Evolutionary conservation across 2,797 vertebrate species (phyloP).

Genomic region (Lycodopsis pacificus): DNA sequence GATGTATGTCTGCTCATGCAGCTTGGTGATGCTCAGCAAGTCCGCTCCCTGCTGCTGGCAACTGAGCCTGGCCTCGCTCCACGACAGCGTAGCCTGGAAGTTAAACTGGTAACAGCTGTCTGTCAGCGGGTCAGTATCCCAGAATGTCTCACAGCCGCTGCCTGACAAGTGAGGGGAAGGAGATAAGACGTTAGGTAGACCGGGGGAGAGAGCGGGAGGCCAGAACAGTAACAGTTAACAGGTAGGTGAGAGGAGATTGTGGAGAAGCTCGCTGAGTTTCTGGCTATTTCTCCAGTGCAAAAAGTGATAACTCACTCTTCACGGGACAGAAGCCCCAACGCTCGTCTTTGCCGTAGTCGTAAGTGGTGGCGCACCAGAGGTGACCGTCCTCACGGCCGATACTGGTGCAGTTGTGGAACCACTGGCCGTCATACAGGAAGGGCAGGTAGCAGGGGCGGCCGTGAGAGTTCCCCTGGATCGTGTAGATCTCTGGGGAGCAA

Average conservation of each 20-base stretch:
- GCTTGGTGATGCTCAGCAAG: slow-evolving; percentile 95
- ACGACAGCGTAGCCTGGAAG: slow-evolving; percentile 94
- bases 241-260: background rate
- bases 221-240: background rate
- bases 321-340: slow-evolving; percentile 98
- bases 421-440: slow-evolving; percentile 95
- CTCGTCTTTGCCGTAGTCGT: slow-evolving; percentile 94
- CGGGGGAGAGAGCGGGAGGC: background rate
- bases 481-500: slow-evolving; percentile 91
- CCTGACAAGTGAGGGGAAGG: slow-evolving; percentile 77
- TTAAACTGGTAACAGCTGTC: slow-evolving; percentile 99
- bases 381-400: slow-evolving; percentile 94
- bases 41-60: slow-evolving; percentile 96
- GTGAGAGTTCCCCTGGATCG: slow-evolving; percentile 96
- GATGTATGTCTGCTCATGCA: slow-evolving; percentile 98
- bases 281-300: background rate
- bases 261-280: background rate
- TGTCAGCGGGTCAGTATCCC: slow-evolving; percentile 95
- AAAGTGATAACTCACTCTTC: slow-evolving; percentile 87
- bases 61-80: slow-evolving; percentile 95
- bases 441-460: slow-evolving; percentile 95
- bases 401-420: slow-evolving; percentile 95
- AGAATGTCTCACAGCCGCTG: slow-evolving; percentile 94
- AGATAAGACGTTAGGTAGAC: background rate
- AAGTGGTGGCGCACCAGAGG: slow-evolving; percentile 96